Percentiles rank a stretch among this genome's conserved stretches.
Evolutionary conservation across 30 jellyfish, hydroid and myxozoan species (phyloP).

Genomic region (Turritopsis rubra): DNA sequence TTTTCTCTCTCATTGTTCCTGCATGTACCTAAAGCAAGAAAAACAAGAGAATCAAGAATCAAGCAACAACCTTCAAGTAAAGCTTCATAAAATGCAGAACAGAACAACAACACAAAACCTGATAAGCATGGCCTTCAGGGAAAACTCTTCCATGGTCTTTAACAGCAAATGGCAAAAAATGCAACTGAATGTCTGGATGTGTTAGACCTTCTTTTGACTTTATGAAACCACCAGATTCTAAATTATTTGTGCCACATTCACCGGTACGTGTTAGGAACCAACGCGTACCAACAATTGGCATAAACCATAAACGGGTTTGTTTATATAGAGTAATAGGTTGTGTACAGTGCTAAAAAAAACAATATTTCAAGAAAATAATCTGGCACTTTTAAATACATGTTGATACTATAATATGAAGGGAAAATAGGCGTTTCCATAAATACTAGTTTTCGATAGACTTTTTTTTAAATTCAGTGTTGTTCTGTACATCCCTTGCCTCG

Average conservation of each 20-base stretch:
- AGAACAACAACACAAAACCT: slow-evolving; percentile 29
- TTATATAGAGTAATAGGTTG: slow-evolving; percentile 76
- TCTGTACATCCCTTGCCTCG: no score
- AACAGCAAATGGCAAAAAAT: slow-evolving; percentile 87
- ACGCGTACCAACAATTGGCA: slow-evolving; percentile 75
- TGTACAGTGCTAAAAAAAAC: slow-evolving; percentile 65
- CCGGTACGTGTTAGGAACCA: slow-evolving; percentile 82
- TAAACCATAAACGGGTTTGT: slow-evolving; percentile 67
- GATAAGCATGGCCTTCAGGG: slow-evolving; percentile 89
- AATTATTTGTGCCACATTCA: slow-evolving; percentile 68
- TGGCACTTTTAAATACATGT: no score
- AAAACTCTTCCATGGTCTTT: slow-evolving; percentile 76
- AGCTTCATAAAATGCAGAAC: not conserved
- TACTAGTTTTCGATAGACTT: no score
- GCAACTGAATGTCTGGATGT: slow-evolving; percentile 85
- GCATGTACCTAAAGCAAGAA: slow-evolving; percentile 58
- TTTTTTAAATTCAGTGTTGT: no score
- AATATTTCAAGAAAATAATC: not conserved
- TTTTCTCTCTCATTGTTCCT: slow-evolving; percentile 79
- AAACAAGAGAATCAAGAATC: not conserved
- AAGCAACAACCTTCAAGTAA: not conserved
- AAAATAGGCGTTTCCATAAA: no score
- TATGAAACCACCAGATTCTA: slow-evolving; percentile 93
- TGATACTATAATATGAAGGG: no score
- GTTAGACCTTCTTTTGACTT: slow-evolving; percentile 62